A percentile compares a stretch with the other conserved stretches of the same genome.
phyloP scores from a whole-genome alignment of 1,140 invertebrate species.

The Drosophila oshimai region DNA sequence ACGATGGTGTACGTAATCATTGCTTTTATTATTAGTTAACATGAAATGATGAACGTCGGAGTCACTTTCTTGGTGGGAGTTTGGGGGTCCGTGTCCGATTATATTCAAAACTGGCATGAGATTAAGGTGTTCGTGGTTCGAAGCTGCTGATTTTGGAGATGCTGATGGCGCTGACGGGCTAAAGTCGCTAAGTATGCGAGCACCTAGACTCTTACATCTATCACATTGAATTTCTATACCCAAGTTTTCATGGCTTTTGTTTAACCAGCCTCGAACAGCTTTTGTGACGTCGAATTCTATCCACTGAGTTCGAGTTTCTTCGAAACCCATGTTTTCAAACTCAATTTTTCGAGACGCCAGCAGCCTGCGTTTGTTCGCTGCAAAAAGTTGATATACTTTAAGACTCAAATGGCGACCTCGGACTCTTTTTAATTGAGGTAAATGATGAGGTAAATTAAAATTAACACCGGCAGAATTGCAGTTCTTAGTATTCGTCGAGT shows the following conservation, averaged over 20 bases:
- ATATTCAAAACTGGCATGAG: conserved; percentile 83
- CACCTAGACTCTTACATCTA: conserved; percentile 70
- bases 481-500: neutral
- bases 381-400: conserved; percentile 66
- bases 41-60: conserved; percentile 12
- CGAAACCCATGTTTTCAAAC: conserved; percentile 30
- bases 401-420: conserved; percentile 43
- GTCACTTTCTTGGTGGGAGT: conserved; percentile 16
- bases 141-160: neutral
- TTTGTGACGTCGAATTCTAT: conserved; percentile 85
- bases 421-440: conserved; percentile 4
- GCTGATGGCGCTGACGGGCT: conserved; percentile 7
- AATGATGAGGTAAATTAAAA: no score
- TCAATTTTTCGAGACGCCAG: conserved; percentile 53
- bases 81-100: conserved; percentile 64
- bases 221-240: conserved; percentile 84
- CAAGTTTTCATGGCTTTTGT: conserved; percentile 79
- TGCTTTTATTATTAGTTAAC: conserved; percentile 22
- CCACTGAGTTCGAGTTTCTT: conserved; percentile 82
- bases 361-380: conserved; percentile 35
- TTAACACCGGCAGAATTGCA: conserved; percentile 3
- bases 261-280: conserved; percentile 84
- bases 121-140: conserved; percentile 30
- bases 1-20: conserved; percentile 32
- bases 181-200: conserved; percentile 74